A percentile compares a stretch with the other conserved stretches of the same genome.
These are phyloP conservation scores for Geococcyx californianus DNA, from an alignment of 2,113 vertebrate genomes.

Conservation along the genomic window DNA sequence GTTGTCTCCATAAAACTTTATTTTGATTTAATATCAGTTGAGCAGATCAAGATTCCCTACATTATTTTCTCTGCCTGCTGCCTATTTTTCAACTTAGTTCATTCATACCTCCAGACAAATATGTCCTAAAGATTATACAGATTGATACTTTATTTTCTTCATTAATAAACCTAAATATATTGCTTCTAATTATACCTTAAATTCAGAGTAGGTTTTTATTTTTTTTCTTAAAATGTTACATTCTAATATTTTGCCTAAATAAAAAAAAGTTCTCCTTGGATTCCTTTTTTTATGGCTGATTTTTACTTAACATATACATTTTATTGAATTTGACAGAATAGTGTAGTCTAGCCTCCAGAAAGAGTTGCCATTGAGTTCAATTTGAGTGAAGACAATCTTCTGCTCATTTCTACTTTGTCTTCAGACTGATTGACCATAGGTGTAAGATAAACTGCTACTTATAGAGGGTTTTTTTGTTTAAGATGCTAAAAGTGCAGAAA, in stretches of 20 bases:
- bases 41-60: not conserved
- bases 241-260: not conserved
- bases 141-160: not conserved
- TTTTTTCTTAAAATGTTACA: not conserved
- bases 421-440: not conserved
- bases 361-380: not conserved
- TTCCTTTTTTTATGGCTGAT: not conserved
- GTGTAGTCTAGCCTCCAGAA: not conserved
- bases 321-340: not conserved
- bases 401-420: not conserved
- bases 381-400: not conserved
- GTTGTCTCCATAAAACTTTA: not conserved
- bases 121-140: not conserved
- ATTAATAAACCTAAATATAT: not conserved
- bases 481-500: not conserved
- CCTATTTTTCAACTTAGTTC: not conserved
- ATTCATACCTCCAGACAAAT: not conserved
- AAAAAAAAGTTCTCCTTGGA: not conserved
- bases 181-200: not conserved
- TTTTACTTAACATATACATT: not conserved
- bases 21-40: not conserved
- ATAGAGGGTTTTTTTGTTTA: not conserved
- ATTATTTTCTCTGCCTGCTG: fast-evolving
- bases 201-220: not conserved
- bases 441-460: not conserved